A percentile compares a stretch with the other conserved stretches of the same genome.
These are phyloP conservation scores for Bactericera cockerelli DNA, from an alignment of 1,140 invertebrate species.

Conservation along the genomic window DNA sequence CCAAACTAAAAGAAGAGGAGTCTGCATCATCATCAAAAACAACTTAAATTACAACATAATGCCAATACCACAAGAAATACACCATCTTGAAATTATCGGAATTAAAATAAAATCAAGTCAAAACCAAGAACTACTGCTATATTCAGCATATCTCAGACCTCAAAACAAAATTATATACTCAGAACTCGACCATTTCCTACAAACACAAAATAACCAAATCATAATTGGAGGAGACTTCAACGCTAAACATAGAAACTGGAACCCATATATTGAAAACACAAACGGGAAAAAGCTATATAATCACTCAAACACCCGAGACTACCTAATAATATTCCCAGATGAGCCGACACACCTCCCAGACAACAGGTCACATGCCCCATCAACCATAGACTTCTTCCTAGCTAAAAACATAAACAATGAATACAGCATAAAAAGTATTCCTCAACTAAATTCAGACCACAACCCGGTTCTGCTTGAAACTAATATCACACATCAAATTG, in stretches of 20 bases:
- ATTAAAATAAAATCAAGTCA: too few relatives aligned
- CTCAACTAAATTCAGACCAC: background rate
- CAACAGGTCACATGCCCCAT: background rate
- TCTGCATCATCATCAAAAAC: too few relatives aligned
- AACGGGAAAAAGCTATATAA: background rate
- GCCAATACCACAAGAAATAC: too few relatives aligned
- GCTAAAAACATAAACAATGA: background rate
- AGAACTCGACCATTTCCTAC: background rate
- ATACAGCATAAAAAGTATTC: background rate
- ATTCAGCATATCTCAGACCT: too few relatives aligned
- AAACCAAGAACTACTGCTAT: too few relatives aligned
- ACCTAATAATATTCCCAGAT: background rate
- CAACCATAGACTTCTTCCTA: background rate
- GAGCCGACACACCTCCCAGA: background rate
- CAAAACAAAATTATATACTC: too few relatives aligned
- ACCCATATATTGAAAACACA: background rate
- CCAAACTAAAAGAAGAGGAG: too few relatives aligned
- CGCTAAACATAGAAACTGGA: background rate
- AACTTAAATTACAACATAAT: too few relatives aligned
- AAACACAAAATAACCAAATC: background rate
- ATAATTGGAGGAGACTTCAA: background rate
- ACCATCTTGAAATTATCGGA: too few relatives aligned
- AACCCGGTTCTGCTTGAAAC: background rate
- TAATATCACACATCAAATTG: background rate
- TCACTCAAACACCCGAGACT: background rate